Evolutionary conservation across 2,888 invertebrate genomes (phyloP).

Genomic region (Rhorus exstirpatorius): DNA sequence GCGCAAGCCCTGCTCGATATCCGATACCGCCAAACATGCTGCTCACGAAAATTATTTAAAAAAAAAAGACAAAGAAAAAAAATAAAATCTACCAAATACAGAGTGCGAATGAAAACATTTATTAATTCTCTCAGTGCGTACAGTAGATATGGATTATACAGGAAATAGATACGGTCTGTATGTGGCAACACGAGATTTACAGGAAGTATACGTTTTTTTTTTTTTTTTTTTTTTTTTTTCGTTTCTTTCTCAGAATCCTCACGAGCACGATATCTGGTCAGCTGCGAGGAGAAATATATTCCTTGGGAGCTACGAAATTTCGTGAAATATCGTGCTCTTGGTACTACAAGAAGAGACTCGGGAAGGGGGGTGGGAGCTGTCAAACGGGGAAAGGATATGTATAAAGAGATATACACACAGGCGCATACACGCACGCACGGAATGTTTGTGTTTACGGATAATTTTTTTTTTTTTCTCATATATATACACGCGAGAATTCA

Average conservation of each 20-base stretch:
- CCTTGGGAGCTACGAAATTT: not conserved
- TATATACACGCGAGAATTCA: constrained; percentile 33
- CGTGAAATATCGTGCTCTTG: not conserved
- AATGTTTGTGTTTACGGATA: constrained; percentile 69
- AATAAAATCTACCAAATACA: not conserved
- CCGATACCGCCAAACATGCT: too few species aligned
- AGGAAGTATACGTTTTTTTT: constrained; percentile 1
- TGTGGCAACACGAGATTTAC: constrained; percentile 1
- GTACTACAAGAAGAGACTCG: not conserved
- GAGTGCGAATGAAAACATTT: constrained; percentile 6
- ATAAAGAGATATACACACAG: constrained; percentile 23
- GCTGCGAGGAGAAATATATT: not conserved
- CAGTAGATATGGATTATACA: constrained; percentile 12
- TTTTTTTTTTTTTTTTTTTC: not conserved
- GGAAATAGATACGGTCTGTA: not conserved
- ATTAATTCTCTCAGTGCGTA: not conserved
- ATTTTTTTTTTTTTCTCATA: constrained; percentile 24
- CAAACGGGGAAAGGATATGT: constrained; percentile 72
- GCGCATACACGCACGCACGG: not conserved
- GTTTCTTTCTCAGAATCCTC: not conserved
- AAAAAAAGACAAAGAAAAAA: not conserved
- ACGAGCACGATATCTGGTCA: not conserved
- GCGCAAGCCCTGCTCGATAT: too few species aligned
- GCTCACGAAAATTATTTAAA: not conserved
- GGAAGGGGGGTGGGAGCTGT: constrained; percentile 73